Evolutionary conservation across 2,113 vertebrate species (phyloP), one percentile per base, ranked within the genome.

Genomic region (Rhombomys opimus): DNA sequence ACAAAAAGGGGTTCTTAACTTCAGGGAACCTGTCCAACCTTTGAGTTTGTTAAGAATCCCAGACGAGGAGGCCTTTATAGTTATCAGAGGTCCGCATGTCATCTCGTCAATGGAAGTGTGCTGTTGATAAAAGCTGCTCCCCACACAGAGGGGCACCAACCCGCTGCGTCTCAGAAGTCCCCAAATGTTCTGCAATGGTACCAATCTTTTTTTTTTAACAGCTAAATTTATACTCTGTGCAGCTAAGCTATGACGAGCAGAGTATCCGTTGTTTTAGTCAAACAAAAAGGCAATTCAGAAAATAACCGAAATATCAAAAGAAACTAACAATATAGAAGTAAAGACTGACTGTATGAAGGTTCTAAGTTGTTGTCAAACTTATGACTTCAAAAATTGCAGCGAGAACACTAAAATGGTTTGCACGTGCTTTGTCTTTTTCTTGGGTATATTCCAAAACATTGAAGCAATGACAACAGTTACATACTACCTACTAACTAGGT

Each of bases 151-250:
- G 97, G 93, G 90, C 96, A 95, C 96, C 92, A 87, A 80, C 96
- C 97, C 81, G 87, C 95, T 95, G 97, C 68, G 96, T 95, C 97
- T 97, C 67, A 96, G 86, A 97, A 97, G 97, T 96, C 86, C 95
- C 95, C 96, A 90, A 75, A 96, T 95, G 67, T 95, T 96, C 97
- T 38, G n/a, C 76, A 12, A 10, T 41, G 96, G 92, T 13, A 54
- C 88, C 80, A 89, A 59, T 90, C 78, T 87, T 87, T 80, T 72
- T 38, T 73, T 46, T 72, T 65, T 30, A 10, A 35, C 38, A 87
- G 84, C 84, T 87, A 87, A 87, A 87, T 87, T 87, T 68, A 68
- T 87, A 87, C 63, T 52, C 63, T 95, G 90, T 93, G 81, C 68
- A 50, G 90, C 52, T 77, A 90, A 90, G 68, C 61, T 76, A 54